These are phyloP conservation scores for Grallaria varia DNA, from an alignment of 2,113 vertebrate genomes.

Conservation along the genomic window DNA sequence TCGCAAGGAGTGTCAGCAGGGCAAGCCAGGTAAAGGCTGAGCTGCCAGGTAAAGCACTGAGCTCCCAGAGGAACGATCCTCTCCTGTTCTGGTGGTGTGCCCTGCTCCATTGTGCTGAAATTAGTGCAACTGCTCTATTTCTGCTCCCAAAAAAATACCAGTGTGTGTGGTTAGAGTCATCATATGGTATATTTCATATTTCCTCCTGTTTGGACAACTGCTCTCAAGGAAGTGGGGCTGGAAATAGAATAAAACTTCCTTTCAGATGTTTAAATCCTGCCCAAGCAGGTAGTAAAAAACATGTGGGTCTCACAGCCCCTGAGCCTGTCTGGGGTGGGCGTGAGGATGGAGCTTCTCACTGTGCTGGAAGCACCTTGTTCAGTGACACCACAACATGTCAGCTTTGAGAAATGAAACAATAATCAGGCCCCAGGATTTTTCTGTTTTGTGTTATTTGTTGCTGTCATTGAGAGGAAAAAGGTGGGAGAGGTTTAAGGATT, in stretches of 20 bases:
- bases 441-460: neutral
- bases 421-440: neutral
- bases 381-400: accelerated
- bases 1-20: accelerated
- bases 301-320: accelerated
- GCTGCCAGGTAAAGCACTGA: neutral
- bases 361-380: neutral
- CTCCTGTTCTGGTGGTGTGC: accelerated
- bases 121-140: neutral
- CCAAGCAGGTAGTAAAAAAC: neutral
- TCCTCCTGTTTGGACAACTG: neutral
- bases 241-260: neutral
- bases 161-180: accelerated
- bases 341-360: neutral
- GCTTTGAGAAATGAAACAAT: neutral
- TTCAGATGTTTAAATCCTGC: neutral
- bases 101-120: neutral
- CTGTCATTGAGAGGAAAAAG: neutral
- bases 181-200: neutral
- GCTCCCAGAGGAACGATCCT: accelerated
- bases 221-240: neutral
- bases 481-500: neutral
- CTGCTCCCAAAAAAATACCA: accelerated
- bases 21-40: conserved; percentile 15
- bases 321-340: neutral